Base-by-base conservation (phyloP, 2,113 vertebrate genomes). In the Antechinus stuartii region DNA sequence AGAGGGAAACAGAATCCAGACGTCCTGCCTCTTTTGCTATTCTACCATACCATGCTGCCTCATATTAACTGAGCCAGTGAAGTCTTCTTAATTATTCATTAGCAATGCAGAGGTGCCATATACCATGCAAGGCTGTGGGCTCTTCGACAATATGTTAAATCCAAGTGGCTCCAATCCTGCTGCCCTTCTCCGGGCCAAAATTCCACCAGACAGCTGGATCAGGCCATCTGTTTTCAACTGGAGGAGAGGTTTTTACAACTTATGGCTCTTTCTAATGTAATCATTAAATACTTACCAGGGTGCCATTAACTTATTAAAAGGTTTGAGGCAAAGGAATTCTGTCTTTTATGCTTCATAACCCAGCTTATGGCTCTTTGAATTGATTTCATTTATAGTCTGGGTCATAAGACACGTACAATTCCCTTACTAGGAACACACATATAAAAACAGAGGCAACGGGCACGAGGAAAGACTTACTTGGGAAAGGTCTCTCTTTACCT, bases 401-500 rank as follows among this genome's bases (percentile, higher is more conserved):
- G n/a, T n/a, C 12, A 1, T 23, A 50, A 47, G 61, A 68, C 25
- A 94, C 0, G 0, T 24, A 23, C 53, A 90, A 49, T 46, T 54
- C 26, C 93, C 35, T 22, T 0, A 10, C 54, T 52, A 54, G 55
- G 1, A 14, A 61, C 27, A 84, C 10, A 26, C 16, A 2, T 42
- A 1, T 9, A 9, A 9, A 54, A 46, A 50, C 35, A 22, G 61
- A 68, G 68, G 68, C 19, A 42, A 84, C n/a, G 42, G 68, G 22
- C 68, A 84, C 8, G 68, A 84, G 61, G 54, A 25, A 68, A 55
- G 49, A 91, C 4, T 3, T 8, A 5, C 50, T 4, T 23, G 57
- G 22, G 55, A 92, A 94, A 92, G 42, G 16, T 16, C 47, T 98
- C 91, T 91, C 35, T 95, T 97, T 99, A 99, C 99, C 99, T 99